These are phyloP conservation scores for Macquaria ambigua DNA, from an alignment of 2,113 vertebrate species.

Conservation along the genomic window DNA sequence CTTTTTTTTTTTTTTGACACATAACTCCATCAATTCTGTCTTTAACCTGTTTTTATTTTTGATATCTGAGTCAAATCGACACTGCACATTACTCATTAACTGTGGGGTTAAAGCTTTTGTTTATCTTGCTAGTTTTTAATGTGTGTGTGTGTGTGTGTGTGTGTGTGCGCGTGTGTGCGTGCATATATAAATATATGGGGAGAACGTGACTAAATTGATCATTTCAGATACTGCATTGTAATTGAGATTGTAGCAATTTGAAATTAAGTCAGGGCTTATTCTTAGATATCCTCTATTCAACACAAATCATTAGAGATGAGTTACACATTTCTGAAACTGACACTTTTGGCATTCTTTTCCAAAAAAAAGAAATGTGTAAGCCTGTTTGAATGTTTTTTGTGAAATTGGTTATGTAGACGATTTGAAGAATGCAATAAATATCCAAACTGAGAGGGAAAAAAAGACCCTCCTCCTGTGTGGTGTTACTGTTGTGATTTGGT, in stretches of 20 bases:
- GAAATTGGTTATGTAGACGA: conserved; percentile 1
- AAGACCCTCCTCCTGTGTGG: neutral
- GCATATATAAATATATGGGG: neutral
- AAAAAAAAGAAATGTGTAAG: neutral
- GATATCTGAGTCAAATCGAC: neutral
- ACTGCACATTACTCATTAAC: neutral
- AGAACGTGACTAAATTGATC: neutral
- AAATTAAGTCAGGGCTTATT: neutral
- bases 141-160: neutral
- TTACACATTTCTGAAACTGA: neutral
- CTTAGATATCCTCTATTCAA: neutral
- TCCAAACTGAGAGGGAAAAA: neutral
- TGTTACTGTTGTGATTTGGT: neutral
- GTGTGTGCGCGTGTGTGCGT: too few relatives aligned
- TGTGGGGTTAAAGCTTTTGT: conserved; percentile 21
- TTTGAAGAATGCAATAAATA: conserved; percentile 42
- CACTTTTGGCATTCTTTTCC: neutral
- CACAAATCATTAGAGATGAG: neutral
- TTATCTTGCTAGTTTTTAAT: conserved; percentile 17
- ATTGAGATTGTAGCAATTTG: neutral
- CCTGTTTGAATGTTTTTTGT: neutral
- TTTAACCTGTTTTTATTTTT: conserved; percentile 28
- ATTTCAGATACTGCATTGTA: neutral
- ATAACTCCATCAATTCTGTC: neutral
- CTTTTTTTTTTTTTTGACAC: neutral